Evolutionary conservation across 1,140 invertebrate species (phyloP).

Genomic region (Dinothrombium tinctorium): DNA sequence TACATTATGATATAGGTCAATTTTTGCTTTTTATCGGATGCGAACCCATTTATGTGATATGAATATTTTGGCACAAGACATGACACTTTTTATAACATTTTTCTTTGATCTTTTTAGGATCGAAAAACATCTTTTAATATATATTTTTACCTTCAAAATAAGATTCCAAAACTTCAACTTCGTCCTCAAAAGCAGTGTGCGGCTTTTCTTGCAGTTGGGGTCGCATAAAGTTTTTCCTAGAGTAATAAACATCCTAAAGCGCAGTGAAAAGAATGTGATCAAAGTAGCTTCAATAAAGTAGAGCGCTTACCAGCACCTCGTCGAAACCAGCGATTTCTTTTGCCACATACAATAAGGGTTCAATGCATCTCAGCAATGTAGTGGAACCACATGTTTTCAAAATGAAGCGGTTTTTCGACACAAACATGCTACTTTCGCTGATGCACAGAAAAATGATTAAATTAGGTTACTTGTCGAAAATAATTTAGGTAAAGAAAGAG

Average conservation of each 20-base stretch:
- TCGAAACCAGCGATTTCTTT: constrained; percentile 60
- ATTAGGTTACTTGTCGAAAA: too few relatives aligned
- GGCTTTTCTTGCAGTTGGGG: constrained; percentile 67
- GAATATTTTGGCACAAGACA: too few relatives aligned
- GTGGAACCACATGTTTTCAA: constrained; percentile 97
- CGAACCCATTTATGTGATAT: too few relatives aligned
- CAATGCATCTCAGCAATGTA: constrained; percentile 73
- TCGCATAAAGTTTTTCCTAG: constrained; percentile 78
- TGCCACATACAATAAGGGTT: constrained; percentile 56
- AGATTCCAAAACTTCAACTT: constrained; percentile 59
- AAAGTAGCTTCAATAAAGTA: constrained; percentile 60
- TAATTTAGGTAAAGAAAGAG: too few relatives aligned
- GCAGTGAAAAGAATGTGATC: constrained; percentile 52
- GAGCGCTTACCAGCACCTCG: constrained; percentile 42
- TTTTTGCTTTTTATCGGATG: too few relatives aligned
- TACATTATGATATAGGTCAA: too few relatives aligned
- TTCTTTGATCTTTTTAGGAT: too few relatives aligned
- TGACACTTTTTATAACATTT: too few relatives aligned
- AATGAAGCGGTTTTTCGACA: constrained; percentile 74
- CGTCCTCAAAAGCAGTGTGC: constrained; percentile 66
- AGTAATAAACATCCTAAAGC: constrained; percentile 69
- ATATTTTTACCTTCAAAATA: constrained; percentile 66
- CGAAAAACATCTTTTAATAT: too few relatives aligned
- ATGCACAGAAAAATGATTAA: too few relatives aligned
- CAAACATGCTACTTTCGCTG: constrained; percentile 97